Conservation (phyloP, 64 coral and sea anemone genomes). For the Montipora efflorescens region DNA sequence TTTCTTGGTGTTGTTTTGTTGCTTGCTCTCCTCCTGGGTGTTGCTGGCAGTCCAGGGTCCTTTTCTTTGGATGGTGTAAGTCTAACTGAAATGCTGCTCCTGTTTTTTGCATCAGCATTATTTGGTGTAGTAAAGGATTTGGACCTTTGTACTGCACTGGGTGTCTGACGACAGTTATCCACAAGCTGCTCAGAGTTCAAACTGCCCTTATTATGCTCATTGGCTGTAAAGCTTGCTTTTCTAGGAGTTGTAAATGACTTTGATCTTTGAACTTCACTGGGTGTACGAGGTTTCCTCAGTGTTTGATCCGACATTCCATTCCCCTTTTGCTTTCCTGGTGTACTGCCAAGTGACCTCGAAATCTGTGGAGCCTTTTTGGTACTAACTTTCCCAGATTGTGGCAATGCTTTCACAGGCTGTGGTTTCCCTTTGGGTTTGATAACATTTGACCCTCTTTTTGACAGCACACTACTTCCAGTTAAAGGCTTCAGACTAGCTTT, state of each 20-base stretch:
- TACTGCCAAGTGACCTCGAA: not conserved
- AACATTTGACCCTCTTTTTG: not conserved
- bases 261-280: not conserved
- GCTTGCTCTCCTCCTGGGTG: slow-evolving; percentile 25
- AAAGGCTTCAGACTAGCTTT: slow-evolving; percentile 30
- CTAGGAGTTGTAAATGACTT: slow-evolving; percentile 38
- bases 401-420: slow-evolving; percentile 35
- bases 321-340: not conserved
- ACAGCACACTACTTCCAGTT: not conserved
- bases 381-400: not conserved
- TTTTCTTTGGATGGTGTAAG: slow-evolving; percentile 2
- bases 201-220: not conserved
- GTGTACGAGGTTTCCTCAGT: not conserved
- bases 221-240: not conserved
- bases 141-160: not conserved
- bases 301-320: not conserved
- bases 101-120: not conserved
- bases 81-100: not conserved
- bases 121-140: slow-evolving; percentile 35
- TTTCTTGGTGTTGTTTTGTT: slow-evolving; percentile 23
- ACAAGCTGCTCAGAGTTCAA: not conserved
- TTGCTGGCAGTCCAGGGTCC: not conserved
- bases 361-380: slow-evolving; percentile 18
- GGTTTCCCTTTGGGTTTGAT: slow-evolving; percentile 28
- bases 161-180: not conserved